Evolutionary conservation across 2,888 invertebrate species (phyloP).

Genomic region (Bellardia bayeri): DNA sequence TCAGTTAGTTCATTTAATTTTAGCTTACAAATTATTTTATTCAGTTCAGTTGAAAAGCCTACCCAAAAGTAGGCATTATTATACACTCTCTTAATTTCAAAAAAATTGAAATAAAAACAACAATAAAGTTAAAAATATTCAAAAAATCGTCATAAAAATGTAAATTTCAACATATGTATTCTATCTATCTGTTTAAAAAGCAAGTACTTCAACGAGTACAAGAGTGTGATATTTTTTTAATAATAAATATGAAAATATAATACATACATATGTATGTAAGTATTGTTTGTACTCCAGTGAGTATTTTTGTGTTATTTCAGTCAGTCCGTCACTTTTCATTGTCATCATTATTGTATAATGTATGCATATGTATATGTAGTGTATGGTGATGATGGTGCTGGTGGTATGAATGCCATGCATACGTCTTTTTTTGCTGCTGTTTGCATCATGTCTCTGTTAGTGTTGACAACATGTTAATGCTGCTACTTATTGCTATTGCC

Average conservation of each 20-base stretch:
- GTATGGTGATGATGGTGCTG: background rate
- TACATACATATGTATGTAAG: background rate
- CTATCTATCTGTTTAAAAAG: background rate
- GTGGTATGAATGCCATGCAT: conserved; percentile 10
- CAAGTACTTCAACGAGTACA: background rate
- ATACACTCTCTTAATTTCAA: background rate
- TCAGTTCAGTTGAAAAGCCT: too few species aligned
- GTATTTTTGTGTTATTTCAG: conserved; percentile 51
- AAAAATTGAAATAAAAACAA: background rate
- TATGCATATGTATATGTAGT: background rate
- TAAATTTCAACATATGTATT: conserved; percentile 1
- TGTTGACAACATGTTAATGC: conserved; percentile 65
- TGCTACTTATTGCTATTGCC: conserved; percentile 50
- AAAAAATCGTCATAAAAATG: conserved; percentile 27
- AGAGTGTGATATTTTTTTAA: background rate
- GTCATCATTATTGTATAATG: conserved; percentile 45
- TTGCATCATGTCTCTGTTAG: conserved; percentile 50
- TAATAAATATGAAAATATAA: conserved; percentile 3
- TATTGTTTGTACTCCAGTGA: conserved; percentile 11
- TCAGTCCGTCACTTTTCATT: conserved; percentile 62
- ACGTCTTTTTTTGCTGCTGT: conserved; percentile 33
- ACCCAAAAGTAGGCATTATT: too few species aligned
- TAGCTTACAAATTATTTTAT: too few species aligned
- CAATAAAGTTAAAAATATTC: background rate
- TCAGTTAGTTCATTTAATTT: too few species aligned